Conservation (phyloP, 2,888 invertebrate genomes). For the Cybosia mesomella region DNA sequence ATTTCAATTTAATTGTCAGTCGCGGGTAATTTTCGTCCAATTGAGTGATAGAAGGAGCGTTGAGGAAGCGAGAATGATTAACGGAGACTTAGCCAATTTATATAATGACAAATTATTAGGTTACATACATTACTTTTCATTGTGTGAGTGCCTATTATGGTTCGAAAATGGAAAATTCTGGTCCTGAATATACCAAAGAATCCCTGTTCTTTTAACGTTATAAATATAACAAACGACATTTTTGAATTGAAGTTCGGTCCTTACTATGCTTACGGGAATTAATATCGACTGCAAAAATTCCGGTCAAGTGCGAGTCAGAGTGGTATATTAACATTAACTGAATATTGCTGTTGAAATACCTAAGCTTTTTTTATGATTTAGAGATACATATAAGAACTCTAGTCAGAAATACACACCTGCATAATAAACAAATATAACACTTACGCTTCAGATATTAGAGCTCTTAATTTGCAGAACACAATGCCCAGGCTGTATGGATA, state of each 20-base stretch:
- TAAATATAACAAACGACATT: background rate
- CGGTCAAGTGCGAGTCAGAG: too few relatives aligned
- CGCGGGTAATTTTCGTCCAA: background rate
- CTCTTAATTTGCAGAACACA: conserved; percentile 93
- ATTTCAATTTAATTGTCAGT: background rate
- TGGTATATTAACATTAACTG: too few relatives aligned
- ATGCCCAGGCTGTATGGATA: conserved; percentile 94
- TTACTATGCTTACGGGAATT: too few relatives aligned
- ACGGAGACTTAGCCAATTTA: background rate
- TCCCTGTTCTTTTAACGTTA: too few relatives aligned
- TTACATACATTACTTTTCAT: background rate
- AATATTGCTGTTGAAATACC: too few relatives aligned
- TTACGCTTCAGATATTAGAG: conserved; percentile 95
- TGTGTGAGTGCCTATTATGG: background rate
- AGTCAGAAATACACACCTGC: background rate
- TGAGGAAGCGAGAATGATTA: background rate
- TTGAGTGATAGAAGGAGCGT: background rate
- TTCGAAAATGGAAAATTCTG: background rate
- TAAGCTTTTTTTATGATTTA: too few relatives aligned
- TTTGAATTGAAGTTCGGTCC: background rate
- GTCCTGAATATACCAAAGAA: too few relatives aligned
- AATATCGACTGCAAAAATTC: too few relatives aligned
- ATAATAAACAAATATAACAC: conserved; percentile 64
- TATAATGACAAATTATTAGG: background rate
- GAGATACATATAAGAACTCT: too few relatives aligned